Conservation (phyloP, 1,140 invertebrate species). For the Nylanderia fulva region DNA sequence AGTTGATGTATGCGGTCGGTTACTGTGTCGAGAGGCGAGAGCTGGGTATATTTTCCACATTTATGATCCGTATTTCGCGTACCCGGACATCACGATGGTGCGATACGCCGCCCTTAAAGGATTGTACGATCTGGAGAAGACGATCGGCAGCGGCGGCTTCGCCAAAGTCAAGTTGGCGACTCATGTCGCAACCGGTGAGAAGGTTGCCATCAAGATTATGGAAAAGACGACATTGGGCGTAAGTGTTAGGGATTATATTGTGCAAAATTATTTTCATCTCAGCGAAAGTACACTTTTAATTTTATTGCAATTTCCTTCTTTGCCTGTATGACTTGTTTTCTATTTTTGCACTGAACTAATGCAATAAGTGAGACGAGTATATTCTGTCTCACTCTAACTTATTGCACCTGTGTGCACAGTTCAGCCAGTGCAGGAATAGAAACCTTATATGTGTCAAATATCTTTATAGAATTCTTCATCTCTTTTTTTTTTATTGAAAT, state of each 20-base stretch:
- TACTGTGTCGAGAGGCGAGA: neutral
- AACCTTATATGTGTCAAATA: neutral
- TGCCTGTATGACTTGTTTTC: no score
- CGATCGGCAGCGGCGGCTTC: conserved; percentile 92
- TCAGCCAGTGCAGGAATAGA: no score
- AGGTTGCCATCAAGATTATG: conserved; percentile 96
- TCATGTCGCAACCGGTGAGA: conserved; percentile 92
- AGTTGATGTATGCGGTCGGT: conserved; percentile 54
- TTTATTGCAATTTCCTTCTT: neutral
- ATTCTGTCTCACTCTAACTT: no score
- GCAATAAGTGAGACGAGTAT: no score
- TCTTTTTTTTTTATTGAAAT: neutral
- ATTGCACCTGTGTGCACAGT: no score
- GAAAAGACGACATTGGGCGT: conserved; percentile 91
- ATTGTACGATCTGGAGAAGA: conserved; percentile 91
- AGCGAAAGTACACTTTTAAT: neutral
- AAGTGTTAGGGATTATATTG: conserved; percentile 78
- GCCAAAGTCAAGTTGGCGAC: conserved; percentile 93
- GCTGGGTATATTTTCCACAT: neutral
- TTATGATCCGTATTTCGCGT: neutral
- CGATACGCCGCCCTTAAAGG: conserved; percentile 87
- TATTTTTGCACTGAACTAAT: no score
- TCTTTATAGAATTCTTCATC: neutral
- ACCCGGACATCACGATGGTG: conserved; percentile 80
- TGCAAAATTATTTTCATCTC: conserved; percentile 4